Base-by-base conservation (phyloP, 2,113 vertebrate species). In the Dasyornis broadbenti region DNA sequence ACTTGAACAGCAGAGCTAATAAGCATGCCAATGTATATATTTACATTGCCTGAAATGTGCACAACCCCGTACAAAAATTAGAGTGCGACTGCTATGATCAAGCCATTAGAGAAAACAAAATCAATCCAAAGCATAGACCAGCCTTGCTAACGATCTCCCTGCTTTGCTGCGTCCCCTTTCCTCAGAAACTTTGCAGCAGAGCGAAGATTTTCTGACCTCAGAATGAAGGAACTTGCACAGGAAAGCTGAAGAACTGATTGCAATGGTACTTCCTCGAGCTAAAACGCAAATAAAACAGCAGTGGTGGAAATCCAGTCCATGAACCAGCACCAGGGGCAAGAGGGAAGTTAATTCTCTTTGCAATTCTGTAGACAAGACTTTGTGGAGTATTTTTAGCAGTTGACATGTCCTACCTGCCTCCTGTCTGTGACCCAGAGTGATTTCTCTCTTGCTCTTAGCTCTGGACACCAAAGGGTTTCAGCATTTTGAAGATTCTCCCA, bases 1-100 rank as follows among this genome's bases (percentile, higher is more conserved):
- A 96, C 78, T 95, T 84, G 68, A 97, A 95, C 92, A 97, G 86
- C 89, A 95, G 86, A 97, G 77, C 92, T 97, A 95, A 95, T 91
- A 82, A 94, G 92, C 94, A 95, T 49, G 96, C 96, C 96, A 97
- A 97, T 89, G 92, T 89, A 97, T 95, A 97, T 97, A 97, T 97
- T 97, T 97, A 96, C 94, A 95, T 89, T 96, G 94, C 91, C 86
- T 97, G 89, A 95, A 95, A 97, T 91, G 89, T 95, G 95, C 91
- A 92, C 93, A 95, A 82, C 94, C 89, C 89, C 45, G 31, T 45
- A 64, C 91, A 97, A 96, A 96, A 97, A 94, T 94, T 92, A 97
- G 86, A 97, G 93, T 85, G 94, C 94, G 95, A 97, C 91, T 89
- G 83, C 92, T 92, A 97, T 31, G 73, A 95, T 89, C 94, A 87